Conservation (phyloP, 2,797 vertebrate species). For the Ambastaia sidthimunki region DNA sequence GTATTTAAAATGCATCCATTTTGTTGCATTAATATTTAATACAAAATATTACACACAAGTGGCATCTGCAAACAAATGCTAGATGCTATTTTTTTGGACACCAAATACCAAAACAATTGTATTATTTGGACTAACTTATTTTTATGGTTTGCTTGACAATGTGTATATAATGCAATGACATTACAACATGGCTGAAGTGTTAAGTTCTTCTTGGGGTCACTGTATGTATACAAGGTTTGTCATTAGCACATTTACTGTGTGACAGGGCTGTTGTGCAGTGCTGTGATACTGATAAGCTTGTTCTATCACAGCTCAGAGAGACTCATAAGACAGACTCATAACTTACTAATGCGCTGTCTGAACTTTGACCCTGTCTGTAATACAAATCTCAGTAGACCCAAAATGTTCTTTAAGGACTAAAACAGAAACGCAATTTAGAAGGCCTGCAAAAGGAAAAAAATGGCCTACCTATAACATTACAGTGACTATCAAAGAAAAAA, state of each 20-base stretch:
- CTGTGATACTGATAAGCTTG: conserved; percentile 16
- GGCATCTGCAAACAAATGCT: not conserved
- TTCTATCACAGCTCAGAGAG: conserved; percentile 35
- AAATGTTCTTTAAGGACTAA: conserved; percentile 40
- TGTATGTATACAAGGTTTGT: not conserved
- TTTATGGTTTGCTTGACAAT: no score
- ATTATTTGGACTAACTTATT: not conserved
- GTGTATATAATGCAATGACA: not conserved
- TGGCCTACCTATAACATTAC: not conserved
- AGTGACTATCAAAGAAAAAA: no score
- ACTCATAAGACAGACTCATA: conserved; percentile 45
- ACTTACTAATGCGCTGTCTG: conserved; percentile 33
- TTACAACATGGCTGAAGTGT: not conserved
- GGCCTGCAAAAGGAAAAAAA: conserved; percentile 48
- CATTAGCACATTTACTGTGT: not conserved
- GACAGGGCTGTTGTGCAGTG: not conserved
- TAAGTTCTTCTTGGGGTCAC: no score
- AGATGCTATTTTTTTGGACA: not conserved
- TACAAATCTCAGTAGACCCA: conserved; percentile 21
- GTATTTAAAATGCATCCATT: not conserved
- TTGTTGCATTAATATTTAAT: not conserved
- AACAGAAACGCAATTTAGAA: conserved; percentile 37
- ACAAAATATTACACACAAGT: not conserved
- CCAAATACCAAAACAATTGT: not conserved
- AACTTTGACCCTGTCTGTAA: conserved; percentile 23